A percentile compares a stretch with the other conserved stretches of the same genome.
These are phyloP conservation scores for Nasonia vitripennis DNA, from an alignment of 1,140 invertebrate species.

Conservation along the genomic window DNA sequence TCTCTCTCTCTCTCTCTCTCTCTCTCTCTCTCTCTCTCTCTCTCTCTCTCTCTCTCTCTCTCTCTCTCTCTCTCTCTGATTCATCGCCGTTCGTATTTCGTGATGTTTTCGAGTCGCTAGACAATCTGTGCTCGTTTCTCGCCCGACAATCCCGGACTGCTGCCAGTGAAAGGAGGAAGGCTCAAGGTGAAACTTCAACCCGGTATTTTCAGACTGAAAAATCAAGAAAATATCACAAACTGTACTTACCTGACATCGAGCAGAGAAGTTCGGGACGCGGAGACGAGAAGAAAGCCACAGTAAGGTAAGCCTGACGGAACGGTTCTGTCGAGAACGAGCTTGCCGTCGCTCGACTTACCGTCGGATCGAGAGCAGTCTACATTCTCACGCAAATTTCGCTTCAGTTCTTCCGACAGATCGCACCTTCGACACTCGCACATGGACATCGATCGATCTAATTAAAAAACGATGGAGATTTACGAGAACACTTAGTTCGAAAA, in stretches of 20 bases:
- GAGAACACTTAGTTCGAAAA: conserved; percentile 55
- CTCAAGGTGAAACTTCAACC: not conserved
- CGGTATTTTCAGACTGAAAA: not conserved
- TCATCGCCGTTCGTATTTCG: not conserved
- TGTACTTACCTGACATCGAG: not conserved
- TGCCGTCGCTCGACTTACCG: conserved; percentile 38
- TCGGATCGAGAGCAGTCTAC: not conserved
- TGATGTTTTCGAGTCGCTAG: not conserved
- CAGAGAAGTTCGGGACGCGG: no score
- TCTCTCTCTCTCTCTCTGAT: no score
- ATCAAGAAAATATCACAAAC: not conserved
- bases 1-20: no score
- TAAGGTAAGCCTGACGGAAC: not conserved
- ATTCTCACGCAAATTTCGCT: not conserved
- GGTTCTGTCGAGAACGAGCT: not conserved
- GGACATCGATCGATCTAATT: not conserved
- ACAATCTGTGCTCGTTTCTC: not conserved
- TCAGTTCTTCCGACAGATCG: not conserved
- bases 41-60: no score
- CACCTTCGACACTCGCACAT: not conserved
- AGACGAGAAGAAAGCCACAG: not conserved
- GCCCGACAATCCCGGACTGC: not conserved
- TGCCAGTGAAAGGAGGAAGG: not conserved
- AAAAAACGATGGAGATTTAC: conserved; percentile 58
- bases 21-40: no score